Evolutionary conservation across 2,113 vertebrate species (phyloP).

Genomic region (Etheostoma spectabile): DNA sequence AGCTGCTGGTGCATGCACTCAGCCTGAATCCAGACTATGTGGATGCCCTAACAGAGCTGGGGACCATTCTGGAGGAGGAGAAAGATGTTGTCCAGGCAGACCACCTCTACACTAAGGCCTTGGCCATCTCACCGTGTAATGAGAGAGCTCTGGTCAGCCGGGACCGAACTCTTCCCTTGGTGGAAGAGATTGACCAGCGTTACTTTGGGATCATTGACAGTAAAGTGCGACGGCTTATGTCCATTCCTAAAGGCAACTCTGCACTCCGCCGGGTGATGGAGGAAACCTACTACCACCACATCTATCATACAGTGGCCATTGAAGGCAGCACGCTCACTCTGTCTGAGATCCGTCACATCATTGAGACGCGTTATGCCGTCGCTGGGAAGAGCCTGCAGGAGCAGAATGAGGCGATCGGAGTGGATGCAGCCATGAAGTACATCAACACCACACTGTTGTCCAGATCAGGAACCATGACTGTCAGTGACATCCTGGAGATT

Average conservation of each 20-base stretch:
- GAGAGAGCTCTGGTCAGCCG: constrained; percentile 92
- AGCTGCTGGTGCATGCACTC: constrained; percentile 92
- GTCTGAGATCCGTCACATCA: constrained; percentile 95
- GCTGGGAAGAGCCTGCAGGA: constrained; percentile 95
- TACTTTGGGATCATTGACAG: constrained; percentile 94
- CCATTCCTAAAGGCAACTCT: constrained; percentile 95
- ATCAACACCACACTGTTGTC: constrained; percentile 93
- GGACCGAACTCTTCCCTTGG: constrained; percentile 92
- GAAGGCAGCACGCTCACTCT: constrained; percentile 97
- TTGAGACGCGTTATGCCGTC: constrained; percentile 95
- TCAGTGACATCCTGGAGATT: constrained; percentile 90
- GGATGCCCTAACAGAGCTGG: constrained; percentile 93
- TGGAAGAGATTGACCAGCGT: constrained; percentile 96
- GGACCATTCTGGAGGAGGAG: constrained; percentile 95
- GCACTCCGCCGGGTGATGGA: constrained; percentile 95
- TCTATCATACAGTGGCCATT: constrained; percentile 98
- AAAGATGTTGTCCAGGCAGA: constrained; percentile 96
- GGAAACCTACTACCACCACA: constrained; percentile 98
- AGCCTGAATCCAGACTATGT: constrained; percentile 93
- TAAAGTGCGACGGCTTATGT: constrained; percentile 95
- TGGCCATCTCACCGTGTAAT: constrained; percentile 91
- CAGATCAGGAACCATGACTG: constrained; percentile 86
- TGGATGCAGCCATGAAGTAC: constrained; percentile 95
- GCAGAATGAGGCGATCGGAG: constrained; percentile 96
- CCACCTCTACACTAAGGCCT: constrained; percentile 92